A percentile compares a stretch with the other conserved stretches of the same genome.
phyloP scores from a whole-genome alignment of 2,797 vertebrate genomes.

The Rhabdomys pumilio region DNA sequence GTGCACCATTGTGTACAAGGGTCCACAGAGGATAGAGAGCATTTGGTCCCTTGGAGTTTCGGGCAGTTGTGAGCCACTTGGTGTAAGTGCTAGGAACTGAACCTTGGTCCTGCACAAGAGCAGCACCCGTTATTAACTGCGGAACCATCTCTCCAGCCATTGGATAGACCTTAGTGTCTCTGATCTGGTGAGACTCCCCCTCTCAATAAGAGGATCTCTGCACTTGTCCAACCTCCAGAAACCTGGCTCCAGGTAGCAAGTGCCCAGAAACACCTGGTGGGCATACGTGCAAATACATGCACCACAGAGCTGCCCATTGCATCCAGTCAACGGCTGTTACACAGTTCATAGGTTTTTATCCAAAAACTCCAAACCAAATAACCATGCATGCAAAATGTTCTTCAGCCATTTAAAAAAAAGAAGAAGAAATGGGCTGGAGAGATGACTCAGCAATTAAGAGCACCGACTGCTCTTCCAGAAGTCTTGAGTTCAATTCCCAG shows the following conservation, averaged over 20 bases:
- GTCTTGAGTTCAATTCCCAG: no score
- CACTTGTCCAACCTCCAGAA: not conserved
- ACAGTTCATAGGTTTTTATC: not conserved
- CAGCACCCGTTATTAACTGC: not conserved
- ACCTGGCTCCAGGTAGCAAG: not conserved
- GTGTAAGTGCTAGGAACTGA: not conserved
- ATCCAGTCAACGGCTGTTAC: not conserved
- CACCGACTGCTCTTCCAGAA: no score
- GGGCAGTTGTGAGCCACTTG: not conserved
- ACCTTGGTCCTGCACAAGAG: not conserved
- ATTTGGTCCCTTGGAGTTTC: not conserved
- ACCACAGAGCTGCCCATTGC: not conserved
- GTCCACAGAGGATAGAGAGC: not conserved
- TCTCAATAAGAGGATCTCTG: rapidly evolving
- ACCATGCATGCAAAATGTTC: not conserved
- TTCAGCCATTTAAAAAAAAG: no score
- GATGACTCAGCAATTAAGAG: no score
- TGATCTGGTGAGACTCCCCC: no score
- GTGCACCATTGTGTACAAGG: not conserved
- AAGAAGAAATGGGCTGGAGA: not conserved
- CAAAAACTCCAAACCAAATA: not conserved
- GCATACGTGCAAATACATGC: not conserved
- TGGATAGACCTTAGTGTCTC: not conserved
- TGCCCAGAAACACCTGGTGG: not conserved
- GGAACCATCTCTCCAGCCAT: not conserved